Evolutionary conservation across 2,888 invertebrate genomes (phyloP), one percentile per base, ranked within the genome.

Genomic region (Amphipoea oculea): DNA sequence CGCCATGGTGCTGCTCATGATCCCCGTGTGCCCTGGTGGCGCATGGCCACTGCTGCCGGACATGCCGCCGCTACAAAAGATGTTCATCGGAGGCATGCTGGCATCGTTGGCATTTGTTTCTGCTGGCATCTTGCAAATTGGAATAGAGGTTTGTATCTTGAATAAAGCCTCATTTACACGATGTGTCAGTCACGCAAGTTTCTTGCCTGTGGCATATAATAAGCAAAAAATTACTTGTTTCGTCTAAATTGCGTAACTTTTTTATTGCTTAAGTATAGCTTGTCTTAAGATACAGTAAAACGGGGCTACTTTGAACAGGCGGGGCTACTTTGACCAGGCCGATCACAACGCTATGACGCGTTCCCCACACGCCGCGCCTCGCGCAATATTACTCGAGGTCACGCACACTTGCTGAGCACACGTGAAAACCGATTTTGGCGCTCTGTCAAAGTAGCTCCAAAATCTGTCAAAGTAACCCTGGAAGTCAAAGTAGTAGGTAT

Each of bases 1-100:
- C 0, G 97, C 98, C 0, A 97, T 98, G 92, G 98, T 98, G 29
- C 94, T 98, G 42, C 86, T 98, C 9, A 96, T 98, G 92, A 98
- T 98, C 74, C 98, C 98, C 0, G 89, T 98, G 36, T 98, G 98
- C 74, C 96, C 96, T 0, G 96, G 96, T 0, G 96, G 96, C 0
- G 93, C 92, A 0, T 96, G 96, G 93, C 95, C 96, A 0, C 54
- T 96, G 14, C 87, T 96, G 36, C 96, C 97, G 0, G 95, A 96
- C n/a, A 86, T 96, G 73, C 93, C 93, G 63, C 98, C 98, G 0
- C 94, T 98, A 68, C 98, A 98, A 89, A 97, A 98, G 86, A 99
- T 99, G 98, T 97, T 98, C 12, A 95, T 98, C 0, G 99, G 99
- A 0, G 94, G 94, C 5, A 89, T 93, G 78, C 79, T 94, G 40